Base-by-base conservation (phyloP, 2,113 vertebrate genomes). In the Tor tambroides region DNA sequence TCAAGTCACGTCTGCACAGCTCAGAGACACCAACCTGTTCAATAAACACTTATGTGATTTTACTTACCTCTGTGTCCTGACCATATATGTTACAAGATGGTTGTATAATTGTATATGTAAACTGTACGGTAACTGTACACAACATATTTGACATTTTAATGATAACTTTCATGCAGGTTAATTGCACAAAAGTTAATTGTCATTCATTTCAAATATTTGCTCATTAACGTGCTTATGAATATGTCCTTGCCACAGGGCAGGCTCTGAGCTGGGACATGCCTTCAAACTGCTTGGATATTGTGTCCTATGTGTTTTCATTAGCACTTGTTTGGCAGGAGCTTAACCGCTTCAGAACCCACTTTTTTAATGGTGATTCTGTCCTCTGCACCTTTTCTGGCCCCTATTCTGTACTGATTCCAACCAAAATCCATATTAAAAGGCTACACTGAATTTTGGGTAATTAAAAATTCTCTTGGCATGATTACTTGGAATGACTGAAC, bases 211-310 rank as follows among this genome's bases (percentile, higher is more conserved):
- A 32, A 85, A 72, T 75, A 85, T 43, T 21, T 14, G 59, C 28
- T 78, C 43, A 63, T 85, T 79, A 85, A 51, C 15, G 54, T 30
- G 43, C 54, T 59, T 35, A 87, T 90, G 71, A 63, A 78, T 76
- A 19, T 87, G 87, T 90, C 91, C 87, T 92, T 92, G 88, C 91
- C 91, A 84, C 15, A 78, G 92, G 91, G 85, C 78, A 15, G 35
- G 83, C 89, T 89, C 88, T 88, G 21, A 87, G 83, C 88, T 87
- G 69, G 46, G 26, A 51, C 10, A 14, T 72, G 69, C 71, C 89
- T 83, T 89, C 82, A 88, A 72, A 46, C 74, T 86, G 80, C 75
- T 87, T 76, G 81, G 88, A 85, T 83, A 87, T 87, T 83, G 46
- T 87, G 80, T 84, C 74, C 85, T 67, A 6, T 56, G 26, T 49